These are phyloP conservation scores for Drosophila monieri DNA, from an alignment of 2,888 invertebrate species.

Conservation along the genomic window DNA sequence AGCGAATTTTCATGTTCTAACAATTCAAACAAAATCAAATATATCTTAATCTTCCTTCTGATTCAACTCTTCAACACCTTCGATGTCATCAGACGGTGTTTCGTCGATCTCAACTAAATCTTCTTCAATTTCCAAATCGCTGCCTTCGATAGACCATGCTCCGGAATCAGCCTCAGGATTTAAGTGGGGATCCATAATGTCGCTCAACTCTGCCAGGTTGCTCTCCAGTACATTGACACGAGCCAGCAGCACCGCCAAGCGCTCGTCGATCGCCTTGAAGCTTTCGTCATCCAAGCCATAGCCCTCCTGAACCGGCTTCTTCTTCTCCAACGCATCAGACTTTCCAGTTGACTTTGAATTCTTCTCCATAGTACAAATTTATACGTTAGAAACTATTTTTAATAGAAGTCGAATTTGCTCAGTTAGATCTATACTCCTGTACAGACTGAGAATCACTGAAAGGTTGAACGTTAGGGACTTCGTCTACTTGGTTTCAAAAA, in stretches of 20 bases:
- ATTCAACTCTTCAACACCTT: neutral
- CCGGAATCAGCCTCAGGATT: too few relatives aligned
- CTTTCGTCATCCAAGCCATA: neutral
- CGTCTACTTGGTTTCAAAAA: neutral
- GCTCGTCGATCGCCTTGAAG: conserved; percentile 45
- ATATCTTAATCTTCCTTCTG: neutral
- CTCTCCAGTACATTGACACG: conserved; percentile 42
- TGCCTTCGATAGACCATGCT: neutral
- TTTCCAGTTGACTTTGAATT: neutral
- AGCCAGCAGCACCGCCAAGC: conserved; percentile 33
- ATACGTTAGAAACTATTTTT: neutral
- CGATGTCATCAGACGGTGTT: neutral
- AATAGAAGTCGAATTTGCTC: neutral
- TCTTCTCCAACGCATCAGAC: neutral
- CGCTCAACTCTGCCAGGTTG: conserved; percentile 29
- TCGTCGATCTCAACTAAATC: neutral
- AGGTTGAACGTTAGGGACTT: neutral
- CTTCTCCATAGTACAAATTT: conserved; percentile 37
- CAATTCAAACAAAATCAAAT: neutral
- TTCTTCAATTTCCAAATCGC: neutral
- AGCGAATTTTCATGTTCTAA: neutral
- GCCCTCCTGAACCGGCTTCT: neutral
- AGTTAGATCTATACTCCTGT: neutral
- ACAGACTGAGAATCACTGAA: neutral
- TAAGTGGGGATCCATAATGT: neutral